phyloP scores from a whole-genome alignment of 53 echinoderm and acorn worm species.

The Antedon mediterranea region DNA sequence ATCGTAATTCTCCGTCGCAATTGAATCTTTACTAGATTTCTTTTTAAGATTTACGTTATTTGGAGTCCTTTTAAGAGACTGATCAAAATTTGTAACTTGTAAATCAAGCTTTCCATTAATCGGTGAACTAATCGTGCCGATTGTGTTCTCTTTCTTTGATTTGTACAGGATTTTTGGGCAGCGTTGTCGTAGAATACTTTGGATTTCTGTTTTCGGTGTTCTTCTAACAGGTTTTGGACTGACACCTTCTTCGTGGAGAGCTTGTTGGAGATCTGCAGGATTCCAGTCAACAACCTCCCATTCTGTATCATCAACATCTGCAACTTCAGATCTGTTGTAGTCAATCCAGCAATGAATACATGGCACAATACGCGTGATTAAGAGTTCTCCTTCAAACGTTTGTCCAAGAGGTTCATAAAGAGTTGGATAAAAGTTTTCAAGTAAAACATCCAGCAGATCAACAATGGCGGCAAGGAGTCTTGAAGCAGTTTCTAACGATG shows the following conservation, averaged over 20 bases:
- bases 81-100: background rate
- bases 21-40: background rate
- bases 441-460: constrained; percentile 70
- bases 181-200: background rate
- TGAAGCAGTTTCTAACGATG: constrained; percentile 51
- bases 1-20: background rate
- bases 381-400: constrained; percentile 76
- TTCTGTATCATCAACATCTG: constrained; percentile 66
- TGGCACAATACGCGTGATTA: constrained; percentile 80
- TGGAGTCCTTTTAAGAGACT: background rate
- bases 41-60: background rate
- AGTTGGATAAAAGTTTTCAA: constrained; percentile 90
- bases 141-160: background rate
- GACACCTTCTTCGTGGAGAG: constrained; percentile 23
- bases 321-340: constrained; percentile 52
- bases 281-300: constrained; percentile 77
- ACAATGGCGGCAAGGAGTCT: constrained; percentile 67
- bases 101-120: background rate
- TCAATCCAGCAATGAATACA: constrained; percentile 76
- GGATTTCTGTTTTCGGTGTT: background rate
- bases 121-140: background rate
- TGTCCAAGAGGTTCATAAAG: constrained; percentile 75
- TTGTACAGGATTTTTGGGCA: background rate
- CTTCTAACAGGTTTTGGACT: background rate
- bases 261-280: constrained; percentile 14